Evolutionary conservation across 2,888 invertebrate species (phyloP), one percentile per base, ranked within the genome.

Genomic region (Drosophila suboccidentalis): DNA sequence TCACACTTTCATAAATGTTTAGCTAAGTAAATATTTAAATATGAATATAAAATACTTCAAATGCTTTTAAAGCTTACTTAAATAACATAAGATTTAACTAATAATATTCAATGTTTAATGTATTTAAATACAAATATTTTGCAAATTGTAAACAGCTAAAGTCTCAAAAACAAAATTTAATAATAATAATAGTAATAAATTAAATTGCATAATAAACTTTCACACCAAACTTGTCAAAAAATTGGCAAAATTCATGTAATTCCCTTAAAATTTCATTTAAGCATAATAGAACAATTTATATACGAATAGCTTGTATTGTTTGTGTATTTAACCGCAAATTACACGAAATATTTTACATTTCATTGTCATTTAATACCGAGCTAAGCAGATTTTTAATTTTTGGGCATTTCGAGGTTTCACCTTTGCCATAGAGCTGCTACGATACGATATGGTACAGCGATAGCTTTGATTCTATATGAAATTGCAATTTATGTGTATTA

Each of bases 401-500:
- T 49, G 11, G 44, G 34, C 43, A 36, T 63, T 59, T 43, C 19
- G 41, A 11, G 19, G 41, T 19, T 26, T 36, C 13, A 51, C 44
- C 26, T 53, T 44, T 61, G 26, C 43, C 6, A 11, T 43, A 43
- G 19, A 17, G 34, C 36, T 26, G 36, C 34, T 26, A n/a, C n/a
- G n/a, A 51, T 26, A 29, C 29, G 29, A 10, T 51, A 11, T 36
- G n/a, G 8, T 44, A 36, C 34, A 26, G 4, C 26, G 34, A 57
- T 46, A 26, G 26, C 53, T 26, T 39, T 53, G 38, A 39, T 46
- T 75, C 65, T 75, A 57, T 76, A 82, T 85, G 47, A 75, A 82
- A 84, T 66, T 75, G 61, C 85, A 76, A 87, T 87, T 87, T 85
- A 78, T 80, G 73, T 65, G 71, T 55, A 67, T 79, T 77, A 83